Base-by-base conservation (phyloP, 1,140 invertebrate genomes). In the Euura lappo region DNA sequence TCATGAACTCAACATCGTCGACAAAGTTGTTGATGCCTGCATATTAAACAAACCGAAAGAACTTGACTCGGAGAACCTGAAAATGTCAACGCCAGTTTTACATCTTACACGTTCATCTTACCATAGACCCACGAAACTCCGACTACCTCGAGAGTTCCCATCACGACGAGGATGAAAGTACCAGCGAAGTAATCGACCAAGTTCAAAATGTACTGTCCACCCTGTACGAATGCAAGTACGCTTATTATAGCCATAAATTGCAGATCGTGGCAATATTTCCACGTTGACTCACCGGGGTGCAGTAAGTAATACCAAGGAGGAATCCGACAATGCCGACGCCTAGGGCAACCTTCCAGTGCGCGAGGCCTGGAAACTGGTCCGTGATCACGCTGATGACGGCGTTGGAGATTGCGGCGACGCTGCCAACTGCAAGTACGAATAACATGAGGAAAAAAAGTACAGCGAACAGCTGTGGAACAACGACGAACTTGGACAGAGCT, bases 401-500 rank as follows among this genome's bases (percentile, higher is more conserved):
- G 72, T 90, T 91, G 67, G 92, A 88, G n/a, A 94, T 84, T 0
- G 92, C 92, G 11, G 93, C 91, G 64, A 92, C 91, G 71, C 93
- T 93, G 1, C 95, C 95, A 13, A 94, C 87, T 4, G 94, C 95
- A 46, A 96, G 83, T 0, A 94, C 91, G 68, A 94, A 93, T 75
- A 96, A 87, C 94, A 96, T 96, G 13, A 97, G 84, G 87, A 97
- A 98, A 88, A 97, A 97, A 2, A 97, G 85, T 0, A 95, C 91
- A 0, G 95, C 89, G 88, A 96, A 97, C 4, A 96, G 77, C 79
- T 94, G 94, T 1, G 91, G 91, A 6, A 90, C 84, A 13, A 87
- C 80, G 0, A 89, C 85, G 80, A 92, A 90, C 74, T 90, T 89
- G 1, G 90, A 84, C 45, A 93, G 84, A 2, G 92, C 92, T 77